These are phyloP conservation scores for Xenops minutus DNA, from an alignment of 2,797 vertebrate genomes.

Conservation along the genomic window DNA sequence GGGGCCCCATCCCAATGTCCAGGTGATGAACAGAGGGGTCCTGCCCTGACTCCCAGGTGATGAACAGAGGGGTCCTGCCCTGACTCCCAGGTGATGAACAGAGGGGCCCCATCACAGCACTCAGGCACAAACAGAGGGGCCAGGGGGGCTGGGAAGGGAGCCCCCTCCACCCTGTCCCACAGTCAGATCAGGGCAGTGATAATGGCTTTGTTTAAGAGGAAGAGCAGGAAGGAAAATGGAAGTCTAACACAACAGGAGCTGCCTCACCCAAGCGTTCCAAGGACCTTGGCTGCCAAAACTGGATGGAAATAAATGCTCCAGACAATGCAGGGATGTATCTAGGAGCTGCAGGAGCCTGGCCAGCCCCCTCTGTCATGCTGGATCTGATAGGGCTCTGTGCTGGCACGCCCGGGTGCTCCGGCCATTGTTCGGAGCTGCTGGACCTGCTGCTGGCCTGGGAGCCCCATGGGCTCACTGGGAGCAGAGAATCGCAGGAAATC, in stretches of 20 bases:
- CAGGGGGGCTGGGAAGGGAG: background rate
- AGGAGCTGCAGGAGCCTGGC: background rate
- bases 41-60: background rate
- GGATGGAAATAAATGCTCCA: slow-evolving; percentile 41
- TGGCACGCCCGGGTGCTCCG: background rate
- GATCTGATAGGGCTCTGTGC: slow-evolving; percentile 21
- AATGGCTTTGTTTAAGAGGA: slow-evolving; percentile 62
- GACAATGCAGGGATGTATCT: slow-evolving; percentile 54
- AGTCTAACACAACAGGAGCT: slow-evolving; percentile 31
- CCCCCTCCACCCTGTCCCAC: background rate
- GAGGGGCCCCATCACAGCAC: background rate
- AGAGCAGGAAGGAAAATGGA: slow-evolving; percentile 64
- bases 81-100: rapidly evolving
- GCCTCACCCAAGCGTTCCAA: slow-evolving; percentile 4
- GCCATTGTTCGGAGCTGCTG: background rate
- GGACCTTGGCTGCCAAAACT: slow-evolving; percentile 13
- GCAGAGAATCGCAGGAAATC: slow-evolving; percentile 41
- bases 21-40: background rate
- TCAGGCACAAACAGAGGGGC: background rate
- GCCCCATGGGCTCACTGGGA: background rate
- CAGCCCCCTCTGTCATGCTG: background rate
- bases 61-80: rapidly evolving
- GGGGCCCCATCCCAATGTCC: background rate
- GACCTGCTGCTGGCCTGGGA: background rate
- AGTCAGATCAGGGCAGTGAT: slow-evolving; percentile 26